A percentile compares a stretch with the other conserved stretches of the same genome.
phyloP scores from a whole-genome alignment of 2,888 invertebrate species.

The Clitarchus hookeri region DNA sequence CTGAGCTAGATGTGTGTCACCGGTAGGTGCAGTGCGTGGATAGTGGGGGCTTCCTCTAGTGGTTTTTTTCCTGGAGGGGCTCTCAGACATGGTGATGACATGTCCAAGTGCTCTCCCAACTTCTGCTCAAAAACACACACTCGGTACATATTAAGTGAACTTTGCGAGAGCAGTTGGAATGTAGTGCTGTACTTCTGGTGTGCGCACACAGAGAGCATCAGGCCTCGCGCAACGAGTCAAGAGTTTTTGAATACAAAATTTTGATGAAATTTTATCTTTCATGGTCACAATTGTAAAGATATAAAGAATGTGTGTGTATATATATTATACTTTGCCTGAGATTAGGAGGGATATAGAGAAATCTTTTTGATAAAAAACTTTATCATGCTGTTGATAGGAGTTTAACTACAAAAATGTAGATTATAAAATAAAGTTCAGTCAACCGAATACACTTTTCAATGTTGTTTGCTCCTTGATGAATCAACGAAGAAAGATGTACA shows the following conservation, averaged over 20 bases:
- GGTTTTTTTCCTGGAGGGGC: slow-evolving; percentile 6
- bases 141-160: background rate
- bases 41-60: background rate
- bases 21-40: background rate
- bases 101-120: slow-evolving; percentile 15
- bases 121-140: slow-evolving; percentile 17
- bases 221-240: slow-evolving; percentile 43
- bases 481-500: slow-evolving; percentile 46
- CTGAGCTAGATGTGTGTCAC: slow-evolving; percentile 35
- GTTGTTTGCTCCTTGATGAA: slow-evolving; percentile 45
- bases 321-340: slow-evolving; percentile 47
- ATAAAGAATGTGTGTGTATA: slow-evolving; percentile 44
- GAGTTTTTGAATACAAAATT: slow-evolving; percentile 46
- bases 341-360: slow-evolving; percentile 47
- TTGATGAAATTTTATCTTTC: slow-evolving; percentile 46
- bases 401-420: slow-evolving; percentile 45
- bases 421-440: slow-evolving; percentile 45
- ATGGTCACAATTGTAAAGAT: slow-evolving; percentile 46
- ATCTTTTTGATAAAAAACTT: slow-evolving; percentile 46
- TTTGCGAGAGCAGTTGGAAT: slow-evolving; percentile 20
- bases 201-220: slow-evolving; percentile 34
- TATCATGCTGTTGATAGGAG: slow-evolving; percentile 47
- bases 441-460: slow-evolving; percentile 45
- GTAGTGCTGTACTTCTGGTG: background rate
- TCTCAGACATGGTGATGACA: background rate